A percentile compares a stretch with the other conserved stretches of the same genome.
These are phyloP conservation scores for Crioceris asparagi DNA, from an alignment of 2,888 invertebrate species.

Conservation along the genomic window DNA sequence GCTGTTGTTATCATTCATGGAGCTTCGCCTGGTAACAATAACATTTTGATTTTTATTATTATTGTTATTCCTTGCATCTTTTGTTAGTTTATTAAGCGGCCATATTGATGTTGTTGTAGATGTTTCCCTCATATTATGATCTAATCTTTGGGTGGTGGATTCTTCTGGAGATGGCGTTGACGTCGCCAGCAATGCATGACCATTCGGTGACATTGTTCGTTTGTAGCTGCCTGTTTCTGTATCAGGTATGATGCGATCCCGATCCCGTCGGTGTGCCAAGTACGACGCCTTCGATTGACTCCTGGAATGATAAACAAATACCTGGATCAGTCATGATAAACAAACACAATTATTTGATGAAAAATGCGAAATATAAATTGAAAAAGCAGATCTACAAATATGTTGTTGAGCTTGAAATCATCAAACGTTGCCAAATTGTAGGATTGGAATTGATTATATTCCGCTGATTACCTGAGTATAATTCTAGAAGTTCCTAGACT, in stretches of 20 bases:
- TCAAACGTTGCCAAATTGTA: too few relatives aligned
- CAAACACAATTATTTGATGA: too few relatives aligned
- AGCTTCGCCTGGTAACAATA: conserved; percentile 31
- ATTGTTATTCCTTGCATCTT: conserved; percentile 26
- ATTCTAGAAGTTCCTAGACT: too few relatives aligned
- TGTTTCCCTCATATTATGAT: too few relatives aligned
- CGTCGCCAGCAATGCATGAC: conserved; percentile 34
- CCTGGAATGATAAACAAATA: conserved; percentile 48
- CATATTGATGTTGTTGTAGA: conserved; percentile 32
- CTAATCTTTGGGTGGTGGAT: too few relatives aligned
- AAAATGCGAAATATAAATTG: too few relatives aligned
- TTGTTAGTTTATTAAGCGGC: conserved; percentile 24
- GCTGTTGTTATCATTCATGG: conserved; percentile 33
- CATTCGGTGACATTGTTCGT: conserved; percentile 59
- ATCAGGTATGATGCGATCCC: conserved; percentile 53
- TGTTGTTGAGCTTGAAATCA: too few relatives aligned
- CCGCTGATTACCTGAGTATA: too few relatives aligned
- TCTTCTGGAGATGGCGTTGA: conserved; percentile 24
- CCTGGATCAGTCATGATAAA: too few relatives aligned
- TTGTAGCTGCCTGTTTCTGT: conserved; percentile 66
- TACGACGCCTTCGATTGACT: conserved; percentile 71
- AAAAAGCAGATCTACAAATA: too few relatives aligned
- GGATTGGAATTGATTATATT: too few relatives aligned
- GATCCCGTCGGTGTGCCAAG: conserved; percentile 58
- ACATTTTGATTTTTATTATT: too few relatives aligned